These are phyloP conservation scores for Sesamia nonagrioides DNA, from an alignment of 1,140 invertebrate genomes.

Conservation along the genomic window DNA sequence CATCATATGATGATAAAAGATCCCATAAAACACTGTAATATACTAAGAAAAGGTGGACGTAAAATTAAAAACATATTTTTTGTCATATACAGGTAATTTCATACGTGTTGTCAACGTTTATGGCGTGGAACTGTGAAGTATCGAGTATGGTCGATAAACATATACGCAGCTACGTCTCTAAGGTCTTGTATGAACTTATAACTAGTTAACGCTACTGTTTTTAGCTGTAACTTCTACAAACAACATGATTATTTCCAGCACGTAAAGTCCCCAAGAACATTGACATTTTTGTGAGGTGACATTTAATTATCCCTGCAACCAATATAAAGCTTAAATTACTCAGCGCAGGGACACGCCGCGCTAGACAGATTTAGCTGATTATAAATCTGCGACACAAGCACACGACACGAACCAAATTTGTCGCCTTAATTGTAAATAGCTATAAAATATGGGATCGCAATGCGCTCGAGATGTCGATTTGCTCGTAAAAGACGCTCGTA, in stretches of 20 bases:
- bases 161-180: slow-evolving; percentile 36
- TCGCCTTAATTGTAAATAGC: slow-evolving; percentile 57
- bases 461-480: slow-evolving; percentile 40
- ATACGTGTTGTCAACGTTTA: slow-evolving; percentile 62
- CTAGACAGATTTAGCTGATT: slow-evolving; percentile 59
- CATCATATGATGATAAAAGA: slow-evolving; percentile 71
- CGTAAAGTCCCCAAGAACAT: neutral
- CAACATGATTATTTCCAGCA: neutral
- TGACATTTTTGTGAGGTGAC: slow-evolving; percentile 37
- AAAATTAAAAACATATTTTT: slow-evolving; percentile 65
- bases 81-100: slow-evolving; percentile 74
- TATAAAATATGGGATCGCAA: slow-evolving; percentile 56
- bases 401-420: slow-evolving; percentile 55
- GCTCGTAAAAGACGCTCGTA: slow-evolving; percentile 51
- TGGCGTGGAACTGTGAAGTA: neutral
- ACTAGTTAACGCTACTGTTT: neutral
- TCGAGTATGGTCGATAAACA: slow-evolving; percentile 35
- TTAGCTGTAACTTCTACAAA: neutral
- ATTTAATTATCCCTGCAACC: slow-evolving; percentile 22
- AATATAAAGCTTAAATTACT: slow-evolving; percentile 42
- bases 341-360: slow-evolving; percentile 40
- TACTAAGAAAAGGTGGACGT: slow-evolving; percentile 73
- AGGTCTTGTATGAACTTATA: neutral
- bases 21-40: slow-evolving; percentile 74
- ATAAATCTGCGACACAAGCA: slow-evolving; percentile 60